Conservation (phyloP, 2,888 invertebrate species). For the Norana najaformis region DNA sequence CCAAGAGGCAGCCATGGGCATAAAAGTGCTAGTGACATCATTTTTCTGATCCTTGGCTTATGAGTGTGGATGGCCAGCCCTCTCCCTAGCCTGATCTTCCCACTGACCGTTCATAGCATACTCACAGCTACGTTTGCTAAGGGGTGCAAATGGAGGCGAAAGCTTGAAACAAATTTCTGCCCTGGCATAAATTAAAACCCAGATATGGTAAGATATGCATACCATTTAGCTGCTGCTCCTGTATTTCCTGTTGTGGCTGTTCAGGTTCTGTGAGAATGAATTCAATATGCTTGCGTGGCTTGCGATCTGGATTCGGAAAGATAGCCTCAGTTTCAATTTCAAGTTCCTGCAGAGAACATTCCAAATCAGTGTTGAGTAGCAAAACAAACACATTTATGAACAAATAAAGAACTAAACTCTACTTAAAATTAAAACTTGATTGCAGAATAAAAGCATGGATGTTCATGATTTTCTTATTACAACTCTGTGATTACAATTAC, state of each 20-base stretch:
- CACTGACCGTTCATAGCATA: too few species aligned
- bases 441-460: background rate
- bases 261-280: constrained; percentile 15
- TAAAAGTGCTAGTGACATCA: too few species aligned
- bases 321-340: constrained; percentile 14
- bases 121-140: too few species aligned
- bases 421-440: background rate
- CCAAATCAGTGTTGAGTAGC: background rate
- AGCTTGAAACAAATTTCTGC: too few species aligned
- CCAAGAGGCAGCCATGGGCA: too few species aligned
- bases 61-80: too few species aligned
- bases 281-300: background rate
- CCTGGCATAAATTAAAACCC: too few species aligned
- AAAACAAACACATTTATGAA: background rate
- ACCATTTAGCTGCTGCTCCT: background rate
- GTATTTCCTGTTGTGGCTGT: constrained; percentile 19
- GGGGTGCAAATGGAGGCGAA: too few species aligned
- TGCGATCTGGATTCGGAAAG: constrained; percentile 17
- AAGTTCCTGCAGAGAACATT: constrained; percentile 8
- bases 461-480: background rate
- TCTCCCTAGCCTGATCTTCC: too few species aligned
- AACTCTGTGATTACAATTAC: background rate
- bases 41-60: background rate
- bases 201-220: background rate
- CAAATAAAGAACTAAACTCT: background rate